phyloP scores from a whole-genome alignment of 2,888 invertebrate species.

The Tuberolachnus salignus region DNA sequence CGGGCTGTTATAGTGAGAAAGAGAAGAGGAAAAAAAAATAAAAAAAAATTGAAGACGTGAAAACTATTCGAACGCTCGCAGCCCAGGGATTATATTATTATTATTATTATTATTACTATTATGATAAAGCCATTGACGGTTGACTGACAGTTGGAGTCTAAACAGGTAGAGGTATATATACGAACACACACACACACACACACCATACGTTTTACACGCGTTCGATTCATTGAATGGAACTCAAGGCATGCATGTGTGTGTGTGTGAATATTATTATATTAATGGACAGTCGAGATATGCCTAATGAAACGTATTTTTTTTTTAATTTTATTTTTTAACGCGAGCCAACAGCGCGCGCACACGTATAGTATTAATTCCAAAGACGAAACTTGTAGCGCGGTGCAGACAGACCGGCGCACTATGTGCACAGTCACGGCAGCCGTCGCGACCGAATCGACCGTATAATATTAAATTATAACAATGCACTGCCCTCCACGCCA shows the following conservation, averaged over 20 bases:
- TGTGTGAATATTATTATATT: constrained; percentile 36
- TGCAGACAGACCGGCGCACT: constrained; percentile 50
- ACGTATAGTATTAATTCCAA: constrained; percentile 6
- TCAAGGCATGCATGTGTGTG: background rate
- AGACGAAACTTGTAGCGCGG: constrained; percentile 52
- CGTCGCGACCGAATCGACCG: background rate
- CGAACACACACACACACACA: background rate
- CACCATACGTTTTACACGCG: background rate
- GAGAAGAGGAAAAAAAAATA: background rate
- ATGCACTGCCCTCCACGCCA: constrained; percentile 3
- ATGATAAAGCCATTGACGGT: constrained; percentile 54
- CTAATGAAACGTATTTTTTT: constrained; percentile 50
- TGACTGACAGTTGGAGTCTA: constrained; percentile 53
- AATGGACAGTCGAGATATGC: constrained; percentile 50
- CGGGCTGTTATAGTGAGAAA: constrained; percentile 9
- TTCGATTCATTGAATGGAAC: constrained; percentile 44
- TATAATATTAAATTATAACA: background rate
- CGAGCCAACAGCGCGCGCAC: background rate
- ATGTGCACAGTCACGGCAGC: constrained; percentile 53
- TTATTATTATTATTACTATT: background rate
- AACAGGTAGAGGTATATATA: constrained; percentile 30
- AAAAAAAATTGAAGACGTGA: constrained; percentile 21
- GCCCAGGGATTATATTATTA: background rate
- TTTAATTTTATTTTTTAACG: constrained; percentile 4
- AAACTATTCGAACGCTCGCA: constrained; percentile 39